These are phyloP conservation scores for Papilio polyxenes DNA, from an alignment of 1,140 invertebrate genomes.

Conservation along the genomic window DNA sequence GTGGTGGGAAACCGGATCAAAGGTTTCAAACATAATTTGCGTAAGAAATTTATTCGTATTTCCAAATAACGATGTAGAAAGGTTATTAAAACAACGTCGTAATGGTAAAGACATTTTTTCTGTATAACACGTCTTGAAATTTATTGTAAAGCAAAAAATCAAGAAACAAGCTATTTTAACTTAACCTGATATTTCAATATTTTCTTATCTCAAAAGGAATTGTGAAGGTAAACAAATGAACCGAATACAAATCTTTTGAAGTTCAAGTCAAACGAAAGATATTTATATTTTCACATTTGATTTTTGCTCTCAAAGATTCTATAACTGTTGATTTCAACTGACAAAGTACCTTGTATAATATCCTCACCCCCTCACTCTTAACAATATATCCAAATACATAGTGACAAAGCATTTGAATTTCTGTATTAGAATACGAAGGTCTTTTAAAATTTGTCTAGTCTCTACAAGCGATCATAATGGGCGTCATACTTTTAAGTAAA, in stretches of 20 bases:
- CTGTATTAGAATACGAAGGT: no score
- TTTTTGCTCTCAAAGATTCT: background rate
- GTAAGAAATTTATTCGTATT: background rate
- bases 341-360: no score
- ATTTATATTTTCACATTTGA: background rate
- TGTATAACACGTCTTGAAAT: background rate
- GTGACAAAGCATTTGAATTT: no score
- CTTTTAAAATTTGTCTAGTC: no score
- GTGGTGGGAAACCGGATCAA: no score
- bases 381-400: no score
- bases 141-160: background rate
- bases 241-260: background rate
- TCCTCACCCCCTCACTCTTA: no score
- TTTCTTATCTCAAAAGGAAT: constrained; percentile 16
- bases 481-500: no score
- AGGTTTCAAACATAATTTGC: background rate
- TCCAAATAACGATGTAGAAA: background rate
- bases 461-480: no score
- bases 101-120: background rate
- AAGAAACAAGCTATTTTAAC: constrained; percentile 3
- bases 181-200: constrained; percentile 13
- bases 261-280: background rate
- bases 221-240: constrained; percentile 23
- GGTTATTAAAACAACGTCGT: background rate
- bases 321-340: no score